Evolutionary conservation across 2,113 vertebrate genomes (phyloP).

Genomic region (Peromyscus leucopus): DNA sequence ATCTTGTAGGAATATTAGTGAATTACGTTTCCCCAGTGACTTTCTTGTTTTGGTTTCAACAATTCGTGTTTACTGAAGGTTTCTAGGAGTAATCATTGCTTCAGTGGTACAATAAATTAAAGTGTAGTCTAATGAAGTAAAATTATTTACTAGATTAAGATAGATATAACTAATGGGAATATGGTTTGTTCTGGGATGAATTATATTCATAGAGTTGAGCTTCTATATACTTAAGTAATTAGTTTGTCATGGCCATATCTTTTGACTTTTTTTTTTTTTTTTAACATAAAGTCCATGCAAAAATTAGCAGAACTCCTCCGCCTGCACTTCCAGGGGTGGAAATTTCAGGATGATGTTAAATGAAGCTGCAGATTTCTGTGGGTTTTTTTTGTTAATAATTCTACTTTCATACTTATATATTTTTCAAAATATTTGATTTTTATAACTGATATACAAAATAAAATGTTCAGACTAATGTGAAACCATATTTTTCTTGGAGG

Average conservation of each 20-base stretch:
- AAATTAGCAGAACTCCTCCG: background rate
- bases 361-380: slow-evolving; percentile 55
- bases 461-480: background rate
- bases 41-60: slow-evolving; percentile 32
- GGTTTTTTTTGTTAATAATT: background rate
- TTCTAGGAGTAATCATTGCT: background rate
- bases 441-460: background rate
- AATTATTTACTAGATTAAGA: background rate
- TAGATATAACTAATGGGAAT: background rate
- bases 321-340: background rate
- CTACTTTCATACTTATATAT: background rate
- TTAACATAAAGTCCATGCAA: background rate
- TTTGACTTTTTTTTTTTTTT: background rate
- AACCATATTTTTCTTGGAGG: background rate
- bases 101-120: background rate
- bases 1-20: background rate
- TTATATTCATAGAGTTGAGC: background rate
- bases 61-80: background rate
- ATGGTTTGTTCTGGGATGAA: background rate
- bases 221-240: background rate
- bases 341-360: slow-evolving; percentile 50
- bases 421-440: background rate
- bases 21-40: background rate
- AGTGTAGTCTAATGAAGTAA: background rate
- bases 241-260: background rate